phyloP scores from a whole-genome alignment of 2,888 invertebrate genomes.

The Cheilosia vulpina region DNA sequence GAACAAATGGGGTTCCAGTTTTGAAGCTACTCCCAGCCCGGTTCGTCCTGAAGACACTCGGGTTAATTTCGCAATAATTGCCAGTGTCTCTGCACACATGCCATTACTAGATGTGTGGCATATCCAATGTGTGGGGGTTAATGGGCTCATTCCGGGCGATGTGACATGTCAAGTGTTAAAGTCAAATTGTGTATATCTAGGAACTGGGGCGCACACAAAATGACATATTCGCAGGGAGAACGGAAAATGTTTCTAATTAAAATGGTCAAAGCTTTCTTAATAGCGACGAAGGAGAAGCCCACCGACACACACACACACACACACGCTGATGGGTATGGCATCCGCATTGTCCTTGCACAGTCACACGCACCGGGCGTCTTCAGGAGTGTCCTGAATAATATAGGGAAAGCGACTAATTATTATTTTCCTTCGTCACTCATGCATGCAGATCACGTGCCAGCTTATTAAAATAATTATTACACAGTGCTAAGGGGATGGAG shows the following conservation, averaged over 20 bases:
- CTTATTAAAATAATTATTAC: constrained; percentile 75
- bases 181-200: constrained; percentile 52
- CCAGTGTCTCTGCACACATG: constrained; percentile 50
- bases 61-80: constrained; percentile 67
- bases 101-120: constrained; percentile 32
- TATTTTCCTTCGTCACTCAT: constrained; percentile 64
- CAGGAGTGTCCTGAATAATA: constrained; percentile 53
- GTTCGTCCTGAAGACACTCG: constrained; percentile 6
- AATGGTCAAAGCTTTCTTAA: constrained; percentile 73
- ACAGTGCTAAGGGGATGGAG: constrained; percentile 36
- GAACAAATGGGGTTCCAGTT: not conserved
- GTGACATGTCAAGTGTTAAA: constrained; percentile 71
- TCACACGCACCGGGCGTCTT: constrained; percentile 5
- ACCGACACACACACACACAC: not conserved
- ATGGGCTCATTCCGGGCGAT: constrained; percentile 59
- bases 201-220: constrained; percentile 25
- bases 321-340: not conserved
- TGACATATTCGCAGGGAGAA: constrained; percentile 60
- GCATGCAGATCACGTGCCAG: constrained; percentile 75
- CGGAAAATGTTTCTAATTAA: constrained; percentile 65
- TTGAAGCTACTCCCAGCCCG: not conserved
- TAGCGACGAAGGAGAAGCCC: constrained; percentile 46
- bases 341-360: constrained; percentile 44
- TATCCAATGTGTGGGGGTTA: constrained; percentile 59
- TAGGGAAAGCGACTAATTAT: constrained; percentile 68